Conservation (phyloP, 2,113 vertebrate genomes). For the Onychostruthus taczanowskii region DNA sequence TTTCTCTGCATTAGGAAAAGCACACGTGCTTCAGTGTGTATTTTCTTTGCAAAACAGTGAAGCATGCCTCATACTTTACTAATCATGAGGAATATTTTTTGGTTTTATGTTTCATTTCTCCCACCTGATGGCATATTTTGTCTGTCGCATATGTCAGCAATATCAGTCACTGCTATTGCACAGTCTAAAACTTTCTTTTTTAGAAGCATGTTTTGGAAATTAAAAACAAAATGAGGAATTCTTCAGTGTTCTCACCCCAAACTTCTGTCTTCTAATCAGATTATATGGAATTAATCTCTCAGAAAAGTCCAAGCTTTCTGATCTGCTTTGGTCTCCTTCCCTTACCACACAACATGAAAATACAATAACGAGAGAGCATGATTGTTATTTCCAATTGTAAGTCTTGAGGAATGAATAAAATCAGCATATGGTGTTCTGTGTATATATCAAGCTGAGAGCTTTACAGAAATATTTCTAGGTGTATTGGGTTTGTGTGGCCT, state of each 20-base stretch:
- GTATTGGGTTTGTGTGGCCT: not conserved
- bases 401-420: not conserved
- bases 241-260: not conserved
- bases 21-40: not conserved
- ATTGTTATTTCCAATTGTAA: not conserved
- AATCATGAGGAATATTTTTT: not conserved
- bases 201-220: not conserved
- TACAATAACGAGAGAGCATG: not conserved
- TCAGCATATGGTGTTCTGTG: not conserved
- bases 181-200: not conserved
- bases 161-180: not conserved
- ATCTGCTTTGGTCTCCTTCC: not conserved
- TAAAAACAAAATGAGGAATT: not conserved
- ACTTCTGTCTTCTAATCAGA: not conserved
- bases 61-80: not conserved
- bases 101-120: not conserved
- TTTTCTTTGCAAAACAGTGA: not conserved
- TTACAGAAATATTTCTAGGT: not conserved
- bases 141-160: not conserved
- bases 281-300: not conserved
- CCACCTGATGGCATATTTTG: not conserved
- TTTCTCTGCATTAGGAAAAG: not conserved
- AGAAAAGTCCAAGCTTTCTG: not conserved
- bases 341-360: not conserved
- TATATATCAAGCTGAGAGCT: not conserved